These are phyloP conservation scores for Glandiceps talaboti DNA, from an alignment of 53 echinoderm and acorn worm genomes.

Conservation along the genomic window DNA sequence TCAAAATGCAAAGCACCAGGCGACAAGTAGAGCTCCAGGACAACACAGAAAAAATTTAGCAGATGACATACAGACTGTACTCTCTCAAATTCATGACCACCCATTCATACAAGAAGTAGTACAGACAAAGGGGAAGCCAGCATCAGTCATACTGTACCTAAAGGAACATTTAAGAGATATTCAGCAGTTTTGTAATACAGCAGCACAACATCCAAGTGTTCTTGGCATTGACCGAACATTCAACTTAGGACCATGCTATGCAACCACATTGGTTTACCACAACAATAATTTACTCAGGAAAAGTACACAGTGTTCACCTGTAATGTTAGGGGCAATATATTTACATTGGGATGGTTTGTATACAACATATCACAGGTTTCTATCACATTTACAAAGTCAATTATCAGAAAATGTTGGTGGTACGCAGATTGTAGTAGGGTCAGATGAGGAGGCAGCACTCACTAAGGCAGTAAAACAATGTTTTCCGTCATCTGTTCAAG, in stretches of 20 bases:
- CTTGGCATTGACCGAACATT: no score
- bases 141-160: slow-evolving; percentile 17
- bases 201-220: no score
- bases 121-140: slow-evolving; percentile 3
- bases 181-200: no score
- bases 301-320: background rate
- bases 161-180: no score
- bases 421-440: no score
- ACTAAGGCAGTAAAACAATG: no score
- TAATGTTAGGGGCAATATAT: slow-evolving; percentile 6
- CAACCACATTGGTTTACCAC: slow-evolving; percentile 9
- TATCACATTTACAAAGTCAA: no score
- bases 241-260: slow-evolving; percentile 13
- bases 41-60: background rate
- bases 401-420: no score
- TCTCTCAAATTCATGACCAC: slow-evolving; percentile 1
- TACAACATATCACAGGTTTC: slow-evolving; percentile 12
- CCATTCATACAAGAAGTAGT: no score
- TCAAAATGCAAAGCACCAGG: slow-evolving; percentile 1
- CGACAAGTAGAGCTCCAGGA: background rate
- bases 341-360: slow-evolving; percentile 11
- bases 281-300: slow-evolving; percentile 12
- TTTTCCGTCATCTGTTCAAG: no score
- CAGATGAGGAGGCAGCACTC: slow-evolving; percentile 9
- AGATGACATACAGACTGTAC: slow-evolving; percentile 9